A percentile compares a stretch with the other conserved stretches of the same genome.
phyloP scores from a whole-genome alignment of 2,113 vertebrate genomes.

The Paratilapia polleni region DNA sequence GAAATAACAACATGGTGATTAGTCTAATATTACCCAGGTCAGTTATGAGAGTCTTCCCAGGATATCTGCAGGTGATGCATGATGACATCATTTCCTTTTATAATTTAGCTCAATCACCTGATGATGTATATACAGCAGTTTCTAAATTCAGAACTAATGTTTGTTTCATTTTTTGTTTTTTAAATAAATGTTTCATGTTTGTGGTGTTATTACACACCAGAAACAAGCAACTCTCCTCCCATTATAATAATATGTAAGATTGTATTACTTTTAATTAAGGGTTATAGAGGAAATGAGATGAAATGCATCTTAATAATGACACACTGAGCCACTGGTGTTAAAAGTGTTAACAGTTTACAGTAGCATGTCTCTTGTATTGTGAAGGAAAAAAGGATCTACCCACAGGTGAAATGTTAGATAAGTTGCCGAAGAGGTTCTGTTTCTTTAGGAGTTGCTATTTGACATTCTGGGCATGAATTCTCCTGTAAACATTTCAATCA shows the following conservation, averaged over 20 bases:
- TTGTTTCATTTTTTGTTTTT: background rate
- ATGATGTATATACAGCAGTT: background rate
- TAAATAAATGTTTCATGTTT: background rate
- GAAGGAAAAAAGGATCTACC: background rate
- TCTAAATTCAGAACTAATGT: background rate
- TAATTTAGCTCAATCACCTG: background rate
- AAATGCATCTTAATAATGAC: accelerated
- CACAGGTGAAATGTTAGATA: background rate
- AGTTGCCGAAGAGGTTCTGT: background rate
- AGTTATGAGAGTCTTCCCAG: conserved; percentile 24
- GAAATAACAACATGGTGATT: conserved; percentile 53
- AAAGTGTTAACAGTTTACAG: background rate
- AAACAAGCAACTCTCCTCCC: accelerated
- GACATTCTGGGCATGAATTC: background rate
- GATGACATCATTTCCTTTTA: conserved; percentile 12
- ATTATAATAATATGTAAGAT: accelerated
- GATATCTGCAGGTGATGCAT: background rate
- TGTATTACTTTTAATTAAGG: background rate
- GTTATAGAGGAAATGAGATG: no score
- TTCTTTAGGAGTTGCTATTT: background rate
- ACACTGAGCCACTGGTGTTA: background rate
- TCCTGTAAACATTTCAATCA: background rate
- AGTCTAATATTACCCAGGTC: conserved; percentile 32
- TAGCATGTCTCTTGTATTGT: background rate
- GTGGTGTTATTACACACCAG: accelerated